Conservation (phyloP, 1,140 invertebrate species). For the Nasonia vitripennis region DNA sequence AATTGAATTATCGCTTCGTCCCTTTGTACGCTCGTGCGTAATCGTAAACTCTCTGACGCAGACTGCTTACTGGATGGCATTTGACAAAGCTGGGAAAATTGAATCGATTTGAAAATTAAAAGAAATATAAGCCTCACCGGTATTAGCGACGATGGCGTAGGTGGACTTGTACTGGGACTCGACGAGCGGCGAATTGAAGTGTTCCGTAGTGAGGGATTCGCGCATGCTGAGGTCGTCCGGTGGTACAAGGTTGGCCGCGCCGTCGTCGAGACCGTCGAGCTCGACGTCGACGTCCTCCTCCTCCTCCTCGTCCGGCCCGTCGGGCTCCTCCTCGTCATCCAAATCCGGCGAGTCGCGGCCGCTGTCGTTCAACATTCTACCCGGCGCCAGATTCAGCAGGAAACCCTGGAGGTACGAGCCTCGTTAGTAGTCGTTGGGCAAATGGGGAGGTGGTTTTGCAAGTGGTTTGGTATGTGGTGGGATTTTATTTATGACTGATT, state of each 20-base stretch:
- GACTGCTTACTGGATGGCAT: no score
- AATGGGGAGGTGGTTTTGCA: not conserved
- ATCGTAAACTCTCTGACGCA: no score
- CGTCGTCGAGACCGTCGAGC: conserved; percentile 31
- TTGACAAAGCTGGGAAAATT: no score
- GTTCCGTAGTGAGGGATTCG: conserved; percentile 75
- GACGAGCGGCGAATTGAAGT: conserved; percentile 75
- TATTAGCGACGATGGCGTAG: conserved; percentile 70
- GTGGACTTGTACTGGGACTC: conserved; percentile 72
- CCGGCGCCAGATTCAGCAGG: conserved; percentile 78
- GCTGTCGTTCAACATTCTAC: conserved; percentile 70
- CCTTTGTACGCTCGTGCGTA: no score
- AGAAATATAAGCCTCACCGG: conserved; percentile 56
- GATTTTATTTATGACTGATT: no score
- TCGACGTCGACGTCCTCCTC: conserved; percentile 68
- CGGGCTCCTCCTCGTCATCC: conserved; percentile 58
- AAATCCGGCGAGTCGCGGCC: conserved; percentile 71
- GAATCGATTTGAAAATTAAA: not conserved
- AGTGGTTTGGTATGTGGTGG: not conserved
- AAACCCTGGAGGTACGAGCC: conserved; percentile 72
- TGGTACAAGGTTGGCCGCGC: conserved; percentile 49
- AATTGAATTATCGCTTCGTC: no score
- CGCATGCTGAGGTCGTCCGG: conserved; percentile 67
- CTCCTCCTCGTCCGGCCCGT: conserved; percentile 47
- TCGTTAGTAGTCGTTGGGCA: conserved; percentile 7